Base-by-base conservation (phyloP, 2,113 vertebrate species). In the Anseranas semipalmata region DNA sequence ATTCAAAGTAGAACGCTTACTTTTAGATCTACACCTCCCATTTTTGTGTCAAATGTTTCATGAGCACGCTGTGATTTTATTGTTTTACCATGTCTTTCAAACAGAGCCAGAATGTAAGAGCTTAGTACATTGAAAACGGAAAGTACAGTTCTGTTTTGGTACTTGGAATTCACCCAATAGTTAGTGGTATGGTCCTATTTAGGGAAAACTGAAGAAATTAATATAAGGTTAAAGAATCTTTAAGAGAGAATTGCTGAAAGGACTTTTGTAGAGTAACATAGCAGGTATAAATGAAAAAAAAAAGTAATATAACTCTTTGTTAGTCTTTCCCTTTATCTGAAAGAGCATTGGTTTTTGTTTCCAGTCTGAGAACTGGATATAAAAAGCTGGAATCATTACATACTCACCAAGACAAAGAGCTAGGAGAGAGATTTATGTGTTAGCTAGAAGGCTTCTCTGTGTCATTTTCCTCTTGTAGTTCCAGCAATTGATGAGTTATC, bases 41-140 rank as follows among this genome's bases (percentile, higher is more conserved):
- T 88, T 92, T 94, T 80, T 76, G 3, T 96, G 63, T 92, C 59
- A 71, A 74, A 55, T 74, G 22, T 88, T 96, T 90, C 24, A 55
- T 80, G 62, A 80, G 20, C 62, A 43, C 17, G 16, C 5, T 3
- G 2, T 92, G 52, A 65, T 62, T 71, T 94, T 93, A 41, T 37
- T 84, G 41, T 87, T 90, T 92, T 56, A 48, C 19, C 18, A 18
- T 1, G 1, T 90, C 58, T 93, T 96, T n/a, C 50, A 77, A 76
- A 53, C 20, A 50, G 8, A 50, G 33, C 66, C 66, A 45, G 5
- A 74, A 62, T 76, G 12, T 73, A 70, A 86, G 35, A 45, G 9
- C 37, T 76, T 45, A 28, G 16, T 66, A 17, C 12, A 3, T 15
- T 66, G 46, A 73, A 94, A 93, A 62, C 25, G 10, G 32, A 66